Conservation (phyloP, 2,113 vertebrate species). For the Lontra canadensis region DNA sequence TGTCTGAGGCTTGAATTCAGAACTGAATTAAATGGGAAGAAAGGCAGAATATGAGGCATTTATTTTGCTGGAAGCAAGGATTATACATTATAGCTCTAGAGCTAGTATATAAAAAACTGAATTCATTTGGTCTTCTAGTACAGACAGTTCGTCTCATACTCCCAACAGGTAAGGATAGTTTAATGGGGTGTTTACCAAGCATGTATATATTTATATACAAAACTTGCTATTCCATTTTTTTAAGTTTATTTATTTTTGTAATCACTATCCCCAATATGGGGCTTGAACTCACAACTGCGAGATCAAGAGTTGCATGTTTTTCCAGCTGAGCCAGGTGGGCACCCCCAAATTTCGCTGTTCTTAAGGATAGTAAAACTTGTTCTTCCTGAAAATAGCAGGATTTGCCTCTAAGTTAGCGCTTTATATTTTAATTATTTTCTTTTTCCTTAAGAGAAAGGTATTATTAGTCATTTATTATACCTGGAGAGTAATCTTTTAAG, state of each 20-base stretch:
- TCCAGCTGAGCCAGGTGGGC: background rate
- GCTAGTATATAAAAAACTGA: background rate
- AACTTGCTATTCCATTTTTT: background rate
- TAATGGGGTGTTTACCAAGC: background rate
- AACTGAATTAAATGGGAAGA: slow-evolving; percentile 8
- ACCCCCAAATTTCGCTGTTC: background rate
- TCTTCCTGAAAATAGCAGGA: background rate
- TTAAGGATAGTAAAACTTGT: background rate
- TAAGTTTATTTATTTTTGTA: background rate
- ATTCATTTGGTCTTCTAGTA: slow-evolving; percentile 31
- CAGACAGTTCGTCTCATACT: background rate
- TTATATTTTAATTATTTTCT: slow-evolving; percentile 29
- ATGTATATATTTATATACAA: background rate
- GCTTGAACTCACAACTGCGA: background rate
- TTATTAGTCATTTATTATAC: background rate
- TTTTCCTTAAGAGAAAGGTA: background rate
- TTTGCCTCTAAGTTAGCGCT: slow-evolving; percentile 36
- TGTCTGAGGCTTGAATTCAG: slow-evolving; percentile 34
- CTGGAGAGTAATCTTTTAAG: background rate
- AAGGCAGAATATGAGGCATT: background rate
- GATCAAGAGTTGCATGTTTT: background rate
- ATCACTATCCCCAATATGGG: background rate
- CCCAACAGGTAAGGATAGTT: background rate
- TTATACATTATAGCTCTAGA: background rate
- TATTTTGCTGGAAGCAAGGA: background rate